Evolutionary conservation across 2,888 invertebrate genomes (phyloP).

Genomic region (Doris montereyensis): DNA sequence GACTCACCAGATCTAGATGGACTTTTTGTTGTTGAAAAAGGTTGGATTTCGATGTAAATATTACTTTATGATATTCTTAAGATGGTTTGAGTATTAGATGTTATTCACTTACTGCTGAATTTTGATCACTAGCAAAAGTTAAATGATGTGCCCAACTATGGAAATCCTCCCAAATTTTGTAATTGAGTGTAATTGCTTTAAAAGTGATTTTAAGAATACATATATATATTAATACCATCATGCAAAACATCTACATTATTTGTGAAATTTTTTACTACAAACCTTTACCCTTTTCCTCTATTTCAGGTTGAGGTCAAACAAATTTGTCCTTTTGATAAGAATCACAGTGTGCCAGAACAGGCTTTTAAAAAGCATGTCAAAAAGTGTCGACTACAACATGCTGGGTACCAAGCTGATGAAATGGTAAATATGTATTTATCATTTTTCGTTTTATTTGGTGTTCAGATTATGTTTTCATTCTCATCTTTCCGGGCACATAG

Average conservation of each 20-base stretch:
- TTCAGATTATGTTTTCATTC: neutral
- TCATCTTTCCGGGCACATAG: neutral
- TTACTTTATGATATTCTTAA: too few relatives aligned
- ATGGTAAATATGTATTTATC: conserved; percentile 29
- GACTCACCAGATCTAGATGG: too few relatives aligned
- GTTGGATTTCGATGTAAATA: too few relatives aligned
- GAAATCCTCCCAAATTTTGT: too few relatives aligned
- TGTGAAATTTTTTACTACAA: neutral
- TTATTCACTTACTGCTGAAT: neutral
- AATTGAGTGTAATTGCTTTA: too few relatives aligned
- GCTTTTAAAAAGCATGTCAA: conserved; percentile 53
- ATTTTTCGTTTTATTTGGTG: neutral
- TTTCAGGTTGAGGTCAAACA: conserved; percentile 47
- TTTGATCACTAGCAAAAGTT: too few relatives aligned
- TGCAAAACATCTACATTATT: neutral
- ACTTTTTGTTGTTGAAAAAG: too few relatives aligned
- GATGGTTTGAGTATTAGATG: too few relatives aligned
- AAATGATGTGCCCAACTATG: too few relatives aligned
- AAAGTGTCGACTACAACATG: conserved; percentile 49
- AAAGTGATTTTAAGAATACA: too few relatives aligned
- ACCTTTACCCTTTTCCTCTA: too few relatives aligned
- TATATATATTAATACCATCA: too few relatives aligned
- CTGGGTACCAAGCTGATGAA: conserved; percentile 55
- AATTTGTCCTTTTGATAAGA: conserved; percentile 51
- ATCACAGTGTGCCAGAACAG: conserved; percentile 52